Percentiles rank a stretch among this genome's conserved stretches.
phyloP scores from a whole-genome alignment of 1,140 invertebrate species.

The Steinernema feltiae region DNA sequence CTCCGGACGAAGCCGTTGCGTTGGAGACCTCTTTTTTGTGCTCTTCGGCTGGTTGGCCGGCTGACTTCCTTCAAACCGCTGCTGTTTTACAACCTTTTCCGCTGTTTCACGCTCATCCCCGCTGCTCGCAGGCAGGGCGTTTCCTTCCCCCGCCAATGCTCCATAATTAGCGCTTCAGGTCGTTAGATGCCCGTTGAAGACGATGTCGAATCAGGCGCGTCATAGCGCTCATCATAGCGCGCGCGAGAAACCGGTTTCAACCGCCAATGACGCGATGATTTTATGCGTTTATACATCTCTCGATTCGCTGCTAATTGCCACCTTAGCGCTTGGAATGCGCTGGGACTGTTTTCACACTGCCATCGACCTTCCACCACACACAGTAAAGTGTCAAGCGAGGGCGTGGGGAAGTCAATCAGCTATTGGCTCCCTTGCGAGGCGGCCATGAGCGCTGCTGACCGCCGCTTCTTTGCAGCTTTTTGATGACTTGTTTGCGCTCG shows the following conservation, averaged over 20 bases:
- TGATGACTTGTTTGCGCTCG: background rate
- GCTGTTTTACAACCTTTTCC: background rate
- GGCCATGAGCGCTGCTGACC: background rate
- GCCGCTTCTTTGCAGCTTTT: background rate
- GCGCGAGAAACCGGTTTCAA: background rate
- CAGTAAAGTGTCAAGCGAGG: background rate
- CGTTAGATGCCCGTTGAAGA: constrained; percentile 2
- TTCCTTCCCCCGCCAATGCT: too few species aligned
- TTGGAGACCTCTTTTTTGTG: background rate
- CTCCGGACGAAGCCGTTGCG: background rate
- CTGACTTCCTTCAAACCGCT: background rate
- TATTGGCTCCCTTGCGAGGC: background rate
- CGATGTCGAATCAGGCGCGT: constrained; percentile 4
- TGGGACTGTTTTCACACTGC: background rate
- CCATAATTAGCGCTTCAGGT: background rate
- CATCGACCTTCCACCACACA: background rate
- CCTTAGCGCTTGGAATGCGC: background rate
- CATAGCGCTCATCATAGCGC: too few species aligned
- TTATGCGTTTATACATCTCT: background rate
- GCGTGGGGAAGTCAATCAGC: background rate
- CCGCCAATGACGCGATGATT: background rate
- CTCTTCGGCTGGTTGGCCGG: too few species aligned
- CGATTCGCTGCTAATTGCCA: background rate
- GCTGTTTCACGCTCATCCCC: background rate
- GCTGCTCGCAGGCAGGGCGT: background rate